A percentile compares a stretch with the other conserved stretches of the same genome.
Evolutionary conservation across 2,113 vertebrate genomes (phyloP).

Genomic region (Anguilla japonica): DNA sequence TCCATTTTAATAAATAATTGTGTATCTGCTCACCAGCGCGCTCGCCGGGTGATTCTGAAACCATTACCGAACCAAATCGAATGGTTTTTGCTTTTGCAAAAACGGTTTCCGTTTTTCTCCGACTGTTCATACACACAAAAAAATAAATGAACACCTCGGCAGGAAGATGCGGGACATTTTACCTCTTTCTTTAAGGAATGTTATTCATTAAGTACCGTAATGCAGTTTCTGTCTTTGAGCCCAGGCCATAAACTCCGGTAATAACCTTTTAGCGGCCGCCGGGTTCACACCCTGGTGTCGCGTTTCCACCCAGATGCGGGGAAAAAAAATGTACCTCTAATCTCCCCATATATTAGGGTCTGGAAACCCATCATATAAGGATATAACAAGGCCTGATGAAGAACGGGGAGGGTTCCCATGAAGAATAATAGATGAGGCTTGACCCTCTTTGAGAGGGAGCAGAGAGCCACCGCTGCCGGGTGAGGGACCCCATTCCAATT

Average conservation of each 20-base stretch:
- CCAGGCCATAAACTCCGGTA: slow-evolving; percentile 47
- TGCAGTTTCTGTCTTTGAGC: slow-evolving; percentile 41
- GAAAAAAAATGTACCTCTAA: slow-evolving; percentile 48
- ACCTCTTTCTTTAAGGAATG: slow-evolving; percentile 38
- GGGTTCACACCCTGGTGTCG: slow-evolving; percentile 43
- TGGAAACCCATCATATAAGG: slow-evolving; percentile 60
- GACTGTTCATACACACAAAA: background rate
- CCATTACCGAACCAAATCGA: background rate
- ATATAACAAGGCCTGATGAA: slow-evolving; percentile 58
- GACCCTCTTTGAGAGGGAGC: slow-evolving; percentile 51
- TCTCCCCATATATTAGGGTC: slow-evolving; percentile 53
- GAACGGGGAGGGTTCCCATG: slow-evolving; percentile 46
- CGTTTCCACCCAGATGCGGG: slow-evolving; percentile 48
- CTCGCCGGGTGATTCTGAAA: background rate
- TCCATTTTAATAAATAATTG: background rate
- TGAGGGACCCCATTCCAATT: slow-evolving; percentile 46
- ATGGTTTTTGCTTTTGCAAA: background rate
- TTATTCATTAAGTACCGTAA: slow-evolving; percentile 44
- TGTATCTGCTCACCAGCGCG: background rate
- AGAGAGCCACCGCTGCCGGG: slow-evolving; percentile 35
- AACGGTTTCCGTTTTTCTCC: too few relatives aligned
- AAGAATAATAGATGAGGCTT: slow-evolving; percentile 59
- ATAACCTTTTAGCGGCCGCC: slow-evolving; percentile 44
- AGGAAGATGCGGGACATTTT: slow-evolving; percentile 37
- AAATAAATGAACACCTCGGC: slow-evolving; percentile 23